Evolutionary conservation across 1,140 invertebrate genomes (phyloP), one percentile per base, ranked within the genome.

Genomic region (Drosophila baimaii): DNA sequence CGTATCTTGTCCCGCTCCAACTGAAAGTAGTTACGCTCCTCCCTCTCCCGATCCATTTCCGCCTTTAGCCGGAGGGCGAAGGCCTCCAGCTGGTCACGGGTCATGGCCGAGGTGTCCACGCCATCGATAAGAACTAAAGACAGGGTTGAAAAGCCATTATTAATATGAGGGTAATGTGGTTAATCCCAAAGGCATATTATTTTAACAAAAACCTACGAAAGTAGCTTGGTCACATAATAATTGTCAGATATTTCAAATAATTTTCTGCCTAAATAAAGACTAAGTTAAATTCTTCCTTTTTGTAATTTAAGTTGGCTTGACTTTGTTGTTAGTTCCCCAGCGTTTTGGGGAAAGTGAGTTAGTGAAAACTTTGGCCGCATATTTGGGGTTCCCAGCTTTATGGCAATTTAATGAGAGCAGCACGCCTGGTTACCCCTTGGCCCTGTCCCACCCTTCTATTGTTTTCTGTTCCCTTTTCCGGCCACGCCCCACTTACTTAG

Each of bases 11-110:
- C 98, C 78, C 98, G 94, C 92, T 99, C 98, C 54, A 99, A 91
- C 93, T 99, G 98, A 82, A 99, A 98, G 90, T 96, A 98, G 92
- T 99, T 99, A 76, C 98, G 93, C 92, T 99, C 98, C 92, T 99
- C 98, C 79, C 98, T 94, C 93, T 99, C 98, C 46, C 97, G 94
- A 86, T 99, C 98, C 90, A 98, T 93, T 93, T 99, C 97, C 81
- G 98, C 97, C 84, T 97, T 95, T n/a, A 99, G 95, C 82, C 95
- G 95, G 27, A 96, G 93, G 9, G 97, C 95, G 90, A 98, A 98
- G 59, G 96, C 95, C 92, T 98, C 97, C 44, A 99, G 93, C 93
- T 98, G 97, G 90, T 99, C 98, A 85, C 97, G 94, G 19, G 95
- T 96, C 98, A 99, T 99, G 91, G 98, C 96, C 15, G 96, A 95